Conservation (phyloP, 2,113 vertebrate species). For the Grallaria varia region DNA sequence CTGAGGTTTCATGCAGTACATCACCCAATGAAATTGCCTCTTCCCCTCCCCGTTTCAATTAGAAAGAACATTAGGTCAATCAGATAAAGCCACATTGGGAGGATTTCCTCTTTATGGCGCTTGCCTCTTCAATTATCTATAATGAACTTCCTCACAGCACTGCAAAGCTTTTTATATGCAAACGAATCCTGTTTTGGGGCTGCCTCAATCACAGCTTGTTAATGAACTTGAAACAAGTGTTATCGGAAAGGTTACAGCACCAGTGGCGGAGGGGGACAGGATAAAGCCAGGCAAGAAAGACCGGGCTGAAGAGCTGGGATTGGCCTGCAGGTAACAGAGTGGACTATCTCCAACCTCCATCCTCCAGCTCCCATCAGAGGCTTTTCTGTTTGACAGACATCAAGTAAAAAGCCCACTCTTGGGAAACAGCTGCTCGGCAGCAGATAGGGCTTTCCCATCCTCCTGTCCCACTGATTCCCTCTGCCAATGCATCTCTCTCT, state of each 20-base stretch:
- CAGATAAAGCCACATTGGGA: conserved; percentile 71
- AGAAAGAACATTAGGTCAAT: conserved; percentile 75
- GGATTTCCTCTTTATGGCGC: conserved; percentile 73
- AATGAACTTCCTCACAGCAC: conserved; percentile 88
- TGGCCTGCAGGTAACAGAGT: conserved; percentile 47
- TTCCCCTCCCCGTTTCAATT: conserved; percentile 74
- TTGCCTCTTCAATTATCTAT: conserved; percentile 90
- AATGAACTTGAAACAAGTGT: conserved; percentile 87
- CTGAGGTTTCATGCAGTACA: conserved; percentile 32
- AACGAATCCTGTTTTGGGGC: conserved; percentile 81
- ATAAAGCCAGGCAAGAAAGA: conserved; percentile 39
- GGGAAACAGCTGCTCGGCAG: not conserved
- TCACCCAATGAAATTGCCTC: conserved; percentile 65
- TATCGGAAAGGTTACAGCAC: conserved; percentile 68
- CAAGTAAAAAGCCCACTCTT: conserved; percentile 5
- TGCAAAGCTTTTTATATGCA: conserved; percentile 83
- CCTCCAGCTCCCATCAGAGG: not conserved
- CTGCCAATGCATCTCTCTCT: not conserved
- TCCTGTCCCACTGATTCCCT: not conserved
- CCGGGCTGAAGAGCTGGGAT: conserved; percentile 40
- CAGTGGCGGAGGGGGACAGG: conserved; percentile 4
- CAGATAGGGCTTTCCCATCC: conserved; percentile 26
- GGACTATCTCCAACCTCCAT: conserved; percentile 41
- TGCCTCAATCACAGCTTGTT: conserved; percentile 80
- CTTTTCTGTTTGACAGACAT: conserved; percentile 32